These are phyloP conservation scores for Troides oblongomaculatus DNA, from an alignment of 2,888 invertebrate genomes.

Conservation along the genomic window DNA sequence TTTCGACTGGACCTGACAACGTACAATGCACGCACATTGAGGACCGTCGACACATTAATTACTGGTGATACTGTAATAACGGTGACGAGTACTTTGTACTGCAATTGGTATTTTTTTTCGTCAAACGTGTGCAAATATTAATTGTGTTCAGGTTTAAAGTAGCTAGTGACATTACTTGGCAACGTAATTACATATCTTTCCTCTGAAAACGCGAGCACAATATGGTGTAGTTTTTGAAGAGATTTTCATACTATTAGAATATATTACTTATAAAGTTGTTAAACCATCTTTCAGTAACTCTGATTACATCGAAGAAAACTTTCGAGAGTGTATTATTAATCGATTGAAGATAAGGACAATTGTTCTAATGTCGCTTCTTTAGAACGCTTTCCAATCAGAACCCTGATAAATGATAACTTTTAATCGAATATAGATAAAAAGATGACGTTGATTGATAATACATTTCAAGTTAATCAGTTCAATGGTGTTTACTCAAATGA, in stretches of 20 bases:
- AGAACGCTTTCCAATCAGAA: slow-evolving; percentile 37
- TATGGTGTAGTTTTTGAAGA: too few relatives aligned
- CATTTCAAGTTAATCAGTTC: slow-evolving; percentile 25
- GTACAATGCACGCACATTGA: too few relatives aligned
- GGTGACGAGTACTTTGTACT: too few relatives aligned
- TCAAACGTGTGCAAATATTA: too few relatives aligned
- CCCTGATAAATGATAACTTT: slow-evolving; percentile 23
- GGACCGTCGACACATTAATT: too few relatives aligned
- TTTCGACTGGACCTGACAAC: too few relatives aligned
- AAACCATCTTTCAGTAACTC: not conserved
- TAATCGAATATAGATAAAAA: slow-evolving; percentile 23
- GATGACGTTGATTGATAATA: slow-evolving; percentile 37
- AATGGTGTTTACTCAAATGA: slow-evolving; percentile 3
- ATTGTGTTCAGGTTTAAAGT: too few relatives aligned
- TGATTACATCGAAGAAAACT: not conserved
- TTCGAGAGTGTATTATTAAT: slow-evolving; percentile 14
- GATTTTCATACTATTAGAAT: not conserved
- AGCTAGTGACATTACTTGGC: too few relatives aligned
- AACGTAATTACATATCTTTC: too few relatives aligned
- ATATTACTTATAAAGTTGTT: not conserved
- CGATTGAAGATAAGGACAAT: slow-evolving; percentile 7
- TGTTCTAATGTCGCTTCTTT: slow-evolving; percentile 37
- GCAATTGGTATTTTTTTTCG: too few relatives aligned
- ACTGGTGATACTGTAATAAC: too few relatives aligned
- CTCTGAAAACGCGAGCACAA: too few relatives aligned